Percentiles rank a stretch among this genome's conserved stretches.
Evolutionary conservation across 2,888 invertebrate genomes (phyloP).

Genomic region (Pachycephus smyrnensis): DNA sequence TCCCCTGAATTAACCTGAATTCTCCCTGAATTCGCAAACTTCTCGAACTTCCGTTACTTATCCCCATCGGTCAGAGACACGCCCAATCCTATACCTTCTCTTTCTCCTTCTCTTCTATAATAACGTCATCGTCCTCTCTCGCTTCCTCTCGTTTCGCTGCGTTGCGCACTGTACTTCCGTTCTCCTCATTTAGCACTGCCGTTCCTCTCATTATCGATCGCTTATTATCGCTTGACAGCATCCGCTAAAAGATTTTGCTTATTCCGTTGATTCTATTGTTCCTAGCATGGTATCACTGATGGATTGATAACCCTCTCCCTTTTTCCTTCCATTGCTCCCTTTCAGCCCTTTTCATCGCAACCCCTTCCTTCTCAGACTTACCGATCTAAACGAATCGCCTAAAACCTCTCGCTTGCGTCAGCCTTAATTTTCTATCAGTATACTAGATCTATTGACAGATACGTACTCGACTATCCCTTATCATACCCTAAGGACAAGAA

Average conservation of each 20-base stretch:
- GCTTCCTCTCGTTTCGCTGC: conserved; percentile 1
- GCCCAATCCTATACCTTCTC: conserved; percentile 7
- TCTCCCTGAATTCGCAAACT: not conserved
- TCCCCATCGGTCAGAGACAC: not conserved
- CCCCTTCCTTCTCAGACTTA: conserved; percentile 8
- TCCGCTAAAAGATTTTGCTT: not conserved
- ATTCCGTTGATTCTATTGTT: not conserved
- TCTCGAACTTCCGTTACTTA: not conserved
- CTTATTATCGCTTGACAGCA: not conserved
- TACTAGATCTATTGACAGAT: conserved; percentile 16
- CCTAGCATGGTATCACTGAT: not conserved
- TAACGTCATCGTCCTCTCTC: conserved; percentile 3
- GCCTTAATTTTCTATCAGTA: conserved; percentile 19
- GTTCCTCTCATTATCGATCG: not conserved
- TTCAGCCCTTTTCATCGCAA: conserved; percentile 1
- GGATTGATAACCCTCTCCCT: not conserved
- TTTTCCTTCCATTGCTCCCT: not conserved
- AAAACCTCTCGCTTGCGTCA: conserved; percentile 12
- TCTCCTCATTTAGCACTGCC: conserved; percentile 15
- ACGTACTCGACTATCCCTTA: not conserved
- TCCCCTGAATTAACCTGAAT: not conserved
- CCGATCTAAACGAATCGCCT: not conserved
- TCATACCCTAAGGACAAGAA: not conserved
- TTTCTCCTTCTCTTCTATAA: not conserved
- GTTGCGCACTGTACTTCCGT: conserved; percentile 13